Conservation (phyloP, 2,888 invertebrate genomes). For the Lymantria monacha region DNA sequence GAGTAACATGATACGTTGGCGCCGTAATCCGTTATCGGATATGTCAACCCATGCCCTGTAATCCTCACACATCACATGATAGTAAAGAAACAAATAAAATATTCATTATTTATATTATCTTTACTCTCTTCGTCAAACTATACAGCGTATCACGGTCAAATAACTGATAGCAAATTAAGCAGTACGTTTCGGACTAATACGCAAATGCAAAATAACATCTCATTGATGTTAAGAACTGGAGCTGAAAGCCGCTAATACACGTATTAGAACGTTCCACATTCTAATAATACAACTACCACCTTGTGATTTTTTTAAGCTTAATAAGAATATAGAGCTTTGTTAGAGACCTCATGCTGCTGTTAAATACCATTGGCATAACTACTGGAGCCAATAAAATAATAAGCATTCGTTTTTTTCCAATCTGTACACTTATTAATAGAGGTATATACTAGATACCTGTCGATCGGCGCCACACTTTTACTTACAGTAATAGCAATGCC, state of each 20-base stretch:
- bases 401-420: constrained; percentile 40
- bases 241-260: constrained; percentile 48
- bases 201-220: constrained; percentile 41
- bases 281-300: constrained; percentile 40
- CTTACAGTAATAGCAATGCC: constrained; percentile 57
- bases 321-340: constrained; percentile 48
- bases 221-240: constrained; percentile 45
- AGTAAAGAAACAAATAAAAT: constrained; percentile 39
- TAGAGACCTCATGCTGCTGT: constrained; percentile 57
- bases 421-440: constrained; percentile 64
- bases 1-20: constrained; percentile 65
- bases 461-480: constrained; percentile 73
- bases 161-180: constrained; percentile 41
- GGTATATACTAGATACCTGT: constrained; percentile 48
- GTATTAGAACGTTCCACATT: constrained; percentile 39
- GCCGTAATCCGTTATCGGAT: constrained; percentile 60
- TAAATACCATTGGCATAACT: constrained; percentile 66
- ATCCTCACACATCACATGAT: constrained; percentile 27
- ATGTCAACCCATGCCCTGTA: constrained; percentile 55
- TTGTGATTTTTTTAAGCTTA: constrained; percentile 58
- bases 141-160: constrained; percentile 61
- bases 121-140: constrained; percentile 54
- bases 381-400: constrained; percentile 42
- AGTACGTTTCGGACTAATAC: constrained; percentile 29
- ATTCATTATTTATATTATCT: constrained; percentile 43